These are phyloP conservation scores for Montipora cactus DNA, from an alignment of 64 coral and sea anemone species.

Conservation along the genomic window DNA sequence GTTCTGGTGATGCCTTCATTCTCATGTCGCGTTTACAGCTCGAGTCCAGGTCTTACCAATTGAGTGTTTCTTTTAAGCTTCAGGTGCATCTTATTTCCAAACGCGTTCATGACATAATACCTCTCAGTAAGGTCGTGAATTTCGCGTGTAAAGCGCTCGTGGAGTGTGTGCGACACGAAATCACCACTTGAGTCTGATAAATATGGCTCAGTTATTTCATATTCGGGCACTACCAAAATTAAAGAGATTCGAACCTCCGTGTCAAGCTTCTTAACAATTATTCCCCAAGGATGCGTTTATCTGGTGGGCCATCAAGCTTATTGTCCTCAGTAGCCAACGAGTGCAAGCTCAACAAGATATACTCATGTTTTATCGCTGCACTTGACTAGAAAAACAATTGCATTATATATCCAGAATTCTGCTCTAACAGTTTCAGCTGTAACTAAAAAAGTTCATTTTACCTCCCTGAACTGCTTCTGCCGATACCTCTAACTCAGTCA, in stretches of 20 bases:
- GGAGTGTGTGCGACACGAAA: conserved; percentile 20
- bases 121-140: neutral
- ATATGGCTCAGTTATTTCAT: conserved; percentile 56
- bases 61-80: conserved; percentile 31
- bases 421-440: too few species aligned
- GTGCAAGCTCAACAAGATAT: too few species aligned
- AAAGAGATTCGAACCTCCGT: too few species aligned
- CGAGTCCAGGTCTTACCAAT: conserved; percentile 19
- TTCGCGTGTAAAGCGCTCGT: neutral
- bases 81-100: conserved; percentile 26
- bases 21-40: conserved; percentile 4
- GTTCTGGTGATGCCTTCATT: neutral
- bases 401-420: too few species aligned
- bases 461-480: neutral
- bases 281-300: too few species aligned
- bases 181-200: conserved; percentile 30
- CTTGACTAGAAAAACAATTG: too few species aligned
- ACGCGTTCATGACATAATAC: conserved; percentile 8
- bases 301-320: too few species aligned
- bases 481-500: neutral
- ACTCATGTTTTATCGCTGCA: too few species aligned
- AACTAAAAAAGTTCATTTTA: too few species aligned
- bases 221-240: conserved; percentile 36
- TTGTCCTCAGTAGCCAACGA: too few species aligned
- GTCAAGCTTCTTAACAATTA: too few species aligned